Base-by-base conservation (phyloP, 2,797 vertebrate species). In the Sebastes itinus region DNA sequence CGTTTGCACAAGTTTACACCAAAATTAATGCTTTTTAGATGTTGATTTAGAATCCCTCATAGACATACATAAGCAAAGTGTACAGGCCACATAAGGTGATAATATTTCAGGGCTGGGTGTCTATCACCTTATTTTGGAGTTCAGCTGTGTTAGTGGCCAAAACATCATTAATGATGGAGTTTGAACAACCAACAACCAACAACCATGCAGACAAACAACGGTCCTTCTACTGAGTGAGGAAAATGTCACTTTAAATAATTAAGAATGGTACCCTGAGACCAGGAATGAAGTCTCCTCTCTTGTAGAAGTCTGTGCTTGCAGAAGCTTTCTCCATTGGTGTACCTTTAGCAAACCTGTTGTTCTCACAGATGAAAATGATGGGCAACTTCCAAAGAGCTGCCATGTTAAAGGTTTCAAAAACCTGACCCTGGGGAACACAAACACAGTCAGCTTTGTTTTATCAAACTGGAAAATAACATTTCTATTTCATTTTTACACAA, bases 381-480 rank as follows among this genome's bases (percentile, higher is more conserved):
- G 97, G 97, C 71, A 97, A 56, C 81, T 97, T 97, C 97, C 97
- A 97, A 18, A 97, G 91, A 76, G 97, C 95, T 0, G 97, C 96
- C 97, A 97, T 97, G 61, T 97, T 97, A 83, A 95, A 97, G 0
- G 97, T 94, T 94, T 97, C 97, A 89, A 97, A 97, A 89, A 97
- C 96, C 90, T 97, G 97, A 62, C 97, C 97, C 59, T 61, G 59
- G 10, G 28, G 59, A 59, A 59, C 27, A 20, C 55, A 52, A 18
- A 52, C 18, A 52, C 46, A n/a, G 46, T 52, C 46, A 20, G 18
- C 8, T 52, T n/a, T 52, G 7, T 13, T 52, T 52, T n/a, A 52
- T 52, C 3, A n/a, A 52, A 52, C 7, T 20, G 46, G 16, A 52
- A 52, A 52, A 20, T 52, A 52, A 20, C 7, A 52, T 52, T 52